phyloP scores from a whole-genome alignment of 2,797 vertebrate genomes.

The Phalloptychus januarius region DNA sequence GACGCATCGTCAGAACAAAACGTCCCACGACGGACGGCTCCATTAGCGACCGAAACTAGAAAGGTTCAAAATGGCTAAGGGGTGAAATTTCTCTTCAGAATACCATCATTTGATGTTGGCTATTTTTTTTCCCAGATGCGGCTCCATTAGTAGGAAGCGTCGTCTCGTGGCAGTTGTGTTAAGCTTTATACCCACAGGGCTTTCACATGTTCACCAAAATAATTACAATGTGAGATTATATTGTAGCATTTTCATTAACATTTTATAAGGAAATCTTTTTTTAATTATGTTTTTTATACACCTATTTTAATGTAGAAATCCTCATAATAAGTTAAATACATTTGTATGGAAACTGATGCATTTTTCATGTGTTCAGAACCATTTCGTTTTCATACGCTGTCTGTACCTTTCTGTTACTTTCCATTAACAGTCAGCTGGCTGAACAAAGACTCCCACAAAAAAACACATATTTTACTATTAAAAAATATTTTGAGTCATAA shows the following conservation, averaged over 20 bases:
- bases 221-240: background rate
- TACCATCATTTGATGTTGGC: background rate
- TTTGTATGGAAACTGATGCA: background rate
- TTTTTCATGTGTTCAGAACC: background rate
- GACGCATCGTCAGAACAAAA: background rate
- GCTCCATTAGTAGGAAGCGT: background rate
- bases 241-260: background rate
- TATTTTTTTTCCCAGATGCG: background rate
- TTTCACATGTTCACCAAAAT: background rate
- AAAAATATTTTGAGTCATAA: background rate
- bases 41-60: background rate
- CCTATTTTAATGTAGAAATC: background rate
- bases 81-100: background rate
- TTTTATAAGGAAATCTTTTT: background rate
- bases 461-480: background rate
- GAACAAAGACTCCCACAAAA: background rate
- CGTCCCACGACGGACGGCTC: background rate
- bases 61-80: background rate
- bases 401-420: background rate
- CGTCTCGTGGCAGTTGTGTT: background rate
- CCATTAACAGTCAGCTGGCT: background rate
- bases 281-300: background rate
- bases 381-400: background rate
- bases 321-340: background rate
- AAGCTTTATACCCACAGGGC: background rate